Evolutionary conservation across 2,888 invertebrate genomes (phyloP).

Genomic region (Synergus japonicus): DNA sequence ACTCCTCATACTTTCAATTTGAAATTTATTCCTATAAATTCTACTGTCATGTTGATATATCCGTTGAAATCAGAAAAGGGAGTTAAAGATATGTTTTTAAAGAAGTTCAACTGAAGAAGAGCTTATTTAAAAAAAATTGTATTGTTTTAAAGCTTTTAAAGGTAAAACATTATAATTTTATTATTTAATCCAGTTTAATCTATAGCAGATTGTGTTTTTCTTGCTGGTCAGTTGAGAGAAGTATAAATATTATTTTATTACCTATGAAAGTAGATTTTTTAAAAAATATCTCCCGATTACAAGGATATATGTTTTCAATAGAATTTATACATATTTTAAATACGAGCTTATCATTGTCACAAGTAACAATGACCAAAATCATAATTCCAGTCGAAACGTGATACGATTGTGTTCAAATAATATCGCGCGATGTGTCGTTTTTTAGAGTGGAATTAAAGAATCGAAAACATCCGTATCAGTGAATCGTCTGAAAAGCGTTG

Average conservation of each 20-base stretch:
- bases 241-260: neutral
- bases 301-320: neutral
- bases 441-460: constrained; percentile 33
- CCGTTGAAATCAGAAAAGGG: neutral
- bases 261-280: neutral
- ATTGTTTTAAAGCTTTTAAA: no score
- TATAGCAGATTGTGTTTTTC: no score
- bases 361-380: neutral
- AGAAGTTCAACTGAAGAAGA: neutral
- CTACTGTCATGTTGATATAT: neutral
- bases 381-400: constrained; percentile 2
- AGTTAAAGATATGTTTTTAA: neutral
- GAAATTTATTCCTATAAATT: constrained; percentile 25
- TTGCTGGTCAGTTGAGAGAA: neutral
- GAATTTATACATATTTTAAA: neutral
- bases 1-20: neutral
- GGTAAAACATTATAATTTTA: no score
- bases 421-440: constrained; percentile 8
- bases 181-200: no score
- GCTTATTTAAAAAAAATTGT: no score
- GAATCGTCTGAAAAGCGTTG: constrained; percentile 40
- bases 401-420: constrained; percentile 7
- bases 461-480: constrained; percentile 39
- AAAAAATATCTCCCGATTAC: neutral
- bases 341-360: neutral